Evolutionary conservation across 2,888 invertebrate genomes (phyloP), one percentile per base, ranked within the genome.

Genomic region (Koerneria pararmatus): DNA sequence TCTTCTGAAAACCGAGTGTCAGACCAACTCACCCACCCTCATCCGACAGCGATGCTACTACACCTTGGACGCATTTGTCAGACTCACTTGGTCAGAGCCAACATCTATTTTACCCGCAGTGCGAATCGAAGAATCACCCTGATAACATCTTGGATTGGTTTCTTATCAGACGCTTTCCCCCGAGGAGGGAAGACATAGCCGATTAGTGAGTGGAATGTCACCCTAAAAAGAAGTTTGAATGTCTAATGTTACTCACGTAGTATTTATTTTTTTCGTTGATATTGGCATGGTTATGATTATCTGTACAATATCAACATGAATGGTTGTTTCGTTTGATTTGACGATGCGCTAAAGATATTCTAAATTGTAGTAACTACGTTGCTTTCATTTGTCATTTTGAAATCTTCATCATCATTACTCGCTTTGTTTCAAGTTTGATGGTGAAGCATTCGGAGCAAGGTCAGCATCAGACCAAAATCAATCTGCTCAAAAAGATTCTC

Each of bases 381-480:
- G 6, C 15, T 54, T 8, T 1, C 29, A 19, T 15, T 24, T 11
- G 53, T 6, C 8, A 51, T 51, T 6, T 22, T n/a, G 22, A 11
- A 32, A 56, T 4, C 4, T 8, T 27, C 32, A 32, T 11, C 31
- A 41, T 41, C 11, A 41, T 11, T 15, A 41, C 11, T 6, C 11
- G 32, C n/a, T n/a, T 35, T 46, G 34, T 65, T 48, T 72, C 58
- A 37, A 73, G 77, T 0, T 86, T 97, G 60, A 88, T 98, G 79
- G 78, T 83, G 51, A 72, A 77, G 49, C 91, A 93, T 0, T 92
- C 93, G 24, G 94, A 94, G 78, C 88, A 90, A 0, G 89, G 89
- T 66, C 94, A 95, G 83, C 91, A 93, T 0, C 90, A 90, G n/a
- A 94, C 95, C 0, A 98, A 98, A 86, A 90, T 98, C 62, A 97